Conservation (phyloP, 2,113 vertebrate species). For the Psilopogon haemacephalus region DNA sequence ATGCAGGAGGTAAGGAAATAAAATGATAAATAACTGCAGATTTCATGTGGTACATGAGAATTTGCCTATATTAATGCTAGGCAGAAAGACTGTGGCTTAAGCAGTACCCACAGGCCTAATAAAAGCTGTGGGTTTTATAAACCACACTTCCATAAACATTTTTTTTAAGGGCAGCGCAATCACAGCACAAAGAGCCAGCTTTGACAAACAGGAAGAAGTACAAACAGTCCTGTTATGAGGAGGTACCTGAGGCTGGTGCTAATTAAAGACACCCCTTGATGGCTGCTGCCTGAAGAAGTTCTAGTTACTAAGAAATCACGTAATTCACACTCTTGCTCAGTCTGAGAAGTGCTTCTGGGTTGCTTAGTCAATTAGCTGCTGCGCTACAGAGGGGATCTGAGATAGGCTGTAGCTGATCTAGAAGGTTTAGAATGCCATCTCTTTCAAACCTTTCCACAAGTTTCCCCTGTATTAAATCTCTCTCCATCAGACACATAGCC, state of each 20-base stretch:
- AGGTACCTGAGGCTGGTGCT: slow-evolving; percentile 44
- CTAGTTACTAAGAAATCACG: background rate
- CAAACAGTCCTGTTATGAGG: slow-evolving; percentile 16
- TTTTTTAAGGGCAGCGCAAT: slow-evolving; percentile 31
- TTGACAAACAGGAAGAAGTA: slow-evolving; percentile 13
- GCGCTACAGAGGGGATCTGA: background rate
- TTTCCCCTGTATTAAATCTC: background rate
- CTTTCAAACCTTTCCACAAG: background rate
- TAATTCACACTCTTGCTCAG: background rate
- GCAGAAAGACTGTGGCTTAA: slow-evolving; percentile 25
- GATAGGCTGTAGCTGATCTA: background rate
- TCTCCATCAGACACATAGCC: background rate
- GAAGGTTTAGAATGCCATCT: background rate
- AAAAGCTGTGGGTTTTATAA: slow-evolving; percentile 19
- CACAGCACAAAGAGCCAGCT: background rate
- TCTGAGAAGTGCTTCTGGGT: background rate
- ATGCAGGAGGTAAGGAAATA: slow-evolving; percentile 15
- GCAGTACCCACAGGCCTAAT: background rate
- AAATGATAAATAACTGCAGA: slow-evolving; percentile 3
- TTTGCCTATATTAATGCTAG: slow-evolving; percentile 35
- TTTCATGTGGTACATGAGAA: background rate
- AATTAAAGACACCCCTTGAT: slow-evolving; percentile 32
- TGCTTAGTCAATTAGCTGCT: background rate
- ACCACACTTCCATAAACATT: background rate
- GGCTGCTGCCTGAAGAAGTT: slow-evolving; percentile 24